A percentile compares a stretch with the other conserved stretches of the same genome.
Conservation (phyloP, 1,140 invertebrate species). For the Heterodera schachtii region DNA sequence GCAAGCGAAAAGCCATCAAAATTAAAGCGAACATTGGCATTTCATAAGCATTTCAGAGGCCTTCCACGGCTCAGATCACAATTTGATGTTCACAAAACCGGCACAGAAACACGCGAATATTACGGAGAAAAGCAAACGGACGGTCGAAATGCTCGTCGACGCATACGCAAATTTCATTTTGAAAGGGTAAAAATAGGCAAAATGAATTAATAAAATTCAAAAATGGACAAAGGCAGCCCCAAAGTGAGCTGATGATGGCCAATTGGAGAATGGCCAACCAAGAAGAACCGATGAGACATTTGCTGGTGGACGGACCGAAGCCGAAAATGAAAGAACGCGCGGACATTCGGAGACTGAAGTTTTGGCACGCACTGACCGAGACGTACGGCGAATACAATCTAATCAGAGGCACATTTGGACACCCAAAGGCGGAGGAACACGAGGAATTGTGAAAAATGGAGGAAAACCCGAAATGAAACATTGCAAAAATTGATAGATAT, state of each 20-base stretch:
- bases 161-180: constrained; percentile 14
- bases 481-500: too few species aligned
- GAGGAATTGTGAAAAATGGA: constrained; percentile 23
- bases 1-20: background rate
- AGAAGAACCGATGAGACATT: constrained; percentile 28
- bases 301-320: constrained; percentile 26
- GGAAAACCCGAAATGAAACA: too few species aligned
- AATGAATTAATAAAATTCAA: background rate
- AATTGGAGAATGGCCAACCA: constrained; percentile 14
- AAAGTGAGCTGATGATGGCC: background rate
- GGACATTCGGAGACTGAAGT: constrained; percentile 20
- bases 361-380: constrained; percentile 31
- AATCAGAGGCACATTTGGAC: constrained; percentile 22
- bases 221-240: constrained; percentile 4
- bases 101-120: background rate
- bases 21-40: background rate
- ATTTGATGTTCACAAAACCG: constrained; percentile 10
- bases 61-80: constrained; percentile 18
- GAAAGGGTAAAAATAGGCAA: constrained; percentile 21
- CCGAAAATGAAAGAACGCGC: constrained; percentile 14
- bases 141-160: background rate
- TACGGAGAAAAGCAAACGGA: background rate
- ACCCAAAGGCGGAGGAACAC: constrained; percentile 2
- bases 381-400: constrained; percentile 27
- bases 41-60: background rate